Base-by-base conservation (phyloP, 1,140 invertebrate genomes). In the Bombus sibiricus region DNA sequence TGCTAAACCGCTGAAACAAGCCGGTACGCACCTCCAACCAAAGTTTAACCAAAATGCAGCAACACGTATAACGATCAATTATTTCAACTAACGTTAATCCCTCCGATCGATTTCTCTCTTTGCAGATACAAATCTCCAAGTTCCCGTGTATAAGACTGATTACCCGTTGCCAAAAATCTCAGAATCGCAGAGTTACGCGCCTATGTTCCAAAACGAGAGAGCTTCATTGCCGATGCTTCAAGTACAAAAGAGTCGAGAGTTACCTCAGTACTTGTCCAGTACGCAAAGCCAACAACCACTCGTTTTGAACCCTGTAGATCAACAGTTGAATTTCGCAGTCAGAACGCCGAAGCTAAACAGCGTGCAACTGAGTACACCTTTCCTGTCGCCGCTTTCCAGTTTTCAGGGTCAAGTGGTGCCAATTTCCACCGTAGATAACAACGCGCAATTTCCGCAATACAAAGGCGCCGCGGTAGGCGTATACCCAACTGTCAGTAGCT, bases 391-490 rank as follows among this genome's bases (percentile, higher is more conserved):
- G 3, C 22, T 83, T 28, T 86, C 83, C 57, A 88, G 81, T 32
- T 92, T 88, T 39, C 92, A 91, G 85, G 86, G 83, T 73, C 93
- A 92, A 41, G 75, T 92, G 6, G 43, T 92, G 9, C 90, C 93
- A 0, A 81, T 92, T 6, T 89, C 93, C n/a, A 90, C 86, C 0
- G 28, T 86, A 0, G 82, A 77, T 6, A 88, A 82, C 71, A 89
- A 75, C n/a, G 81, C 88, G 10, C 88, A 93, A 64, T 92, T 92
- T 77, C 89, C 93, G 0, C 90, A 88, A 39, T 94, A 88, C 81
- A 90, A 92, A 81, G 92, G 88, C 18, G 90, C 88, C 0, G 86
- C 84, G 68, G 32, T 93, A 9, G 69, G 84, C 53, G 57, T 74
- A 64, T 86, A 83, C 32, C 80, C 85, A 1, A n/a, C 53, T 68